Evolutionary conservation across 1,140 invertebrate species (phyloP), one percentile per base, ranked within the genome.

Genomic region (Micrasema minimum): DNA sequence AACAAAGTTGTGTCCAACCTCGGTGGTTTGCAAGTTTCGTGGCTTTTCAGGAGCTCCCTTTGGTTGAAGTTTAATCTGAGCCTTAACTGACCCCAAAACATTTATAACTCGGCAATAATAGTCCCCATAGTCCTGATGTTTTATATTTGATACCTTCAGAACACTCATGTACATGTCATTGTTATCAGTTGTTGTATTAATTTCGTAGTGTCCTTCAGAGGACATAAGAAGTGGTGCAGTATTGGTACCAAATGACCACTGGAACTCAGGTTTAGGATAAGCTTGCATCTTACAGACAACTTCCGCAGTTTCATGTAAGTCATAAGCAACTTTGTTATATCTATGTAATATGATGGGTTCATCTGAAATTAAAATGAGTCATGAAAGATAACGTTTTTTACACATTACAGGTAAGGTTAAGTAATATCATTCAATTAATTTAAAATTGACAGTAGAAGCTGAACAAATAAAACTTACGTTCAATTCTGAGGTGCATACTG

Each of bases 241-340:
- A 77, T 93, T 92, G 0, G 88, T 88, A 5, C 89, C 90, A 72
- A 89, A 95, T 72, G 88, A 93, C 95, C 95, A 97, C 75, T 96
- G 93, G 80, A 97, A 96, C 77, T 94, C 92, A 0, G 95, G 94
- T 77, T 93, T 92, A 0, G 95, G 96, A 82, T 94, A 97, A 0
- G 95, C 94, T 79, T 96, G 93, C 2, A 97, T 93, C 78, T 91
- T 89, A 80, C 96, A 97, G 2, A 91, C 87, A 9, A 97, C 90
- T 79, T 93, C 89, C 0, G 94, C 95, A 0, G 88, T 92, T 78
- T 96, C 94, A 10, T 88, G 84, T 1, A 94, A 78, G 79, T 96
- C 94, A 75, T 91, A 95, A 2, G 95, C 95, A 0, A 96, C 95
- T 82, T 96, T 95, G 68, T 91, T 93, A 78, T 95, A 92, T 68